phyloP scores from a whole-genome alignment of 2,797 vertebrate genomes.

The Emydoidea blandingii region DNA sequence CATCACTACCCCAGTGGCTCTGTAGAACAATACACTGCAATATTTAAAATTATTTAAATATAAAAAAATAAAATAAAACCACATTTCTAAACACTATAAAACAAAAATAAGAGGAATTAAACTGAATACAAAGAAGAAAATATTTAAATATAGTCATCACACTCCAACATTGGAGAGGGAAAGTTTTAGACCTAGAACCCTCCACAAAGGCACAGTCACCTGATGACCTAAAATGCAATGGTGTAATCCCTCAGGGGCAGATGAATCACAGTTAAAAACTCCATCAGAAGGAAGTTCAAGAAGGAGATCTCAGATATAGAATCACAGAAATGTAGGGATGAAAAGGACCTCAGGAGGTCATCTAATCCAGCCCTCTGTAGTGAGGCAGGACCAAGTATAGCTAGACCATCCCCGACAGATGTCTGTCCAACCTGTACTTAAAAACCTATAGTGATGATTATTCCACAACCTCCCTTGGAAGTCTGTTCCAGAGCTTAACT shows the following conservation, averaged over 20 bases:
- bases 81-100: neutral
- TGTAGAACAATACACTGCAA: neutral
- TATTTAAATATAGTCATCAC: neutral
- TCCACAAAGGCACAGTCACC: neutral
- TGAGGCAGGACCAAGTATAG: neutral
- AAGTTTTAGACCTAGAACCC: neutral
- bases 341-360: neutral
- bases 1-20: neutral
- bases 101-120: neutral
- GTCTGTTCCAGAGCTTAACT: neutral
- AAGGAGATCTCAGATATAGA: neutral
- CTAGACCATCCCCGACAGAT: neutral
- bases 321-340: neutral
- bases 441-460: neutral
- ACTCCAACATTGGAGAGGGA: neutral
- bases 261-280: neutral
- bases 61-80: neutral
- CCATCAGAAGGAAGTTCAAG: neutral
- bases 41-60: neutral
- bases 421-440: neutral
- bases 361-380: neutral
- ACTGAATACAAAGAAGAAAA: neutral
- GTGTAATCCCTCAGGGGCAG: neutral
- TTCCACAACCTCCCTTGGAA: neutral
- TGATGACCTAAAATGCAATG: accelerated